Evolutionary conservation across 2,797 vertebrate genomes (phyloP).

Genomic region (Pseudochaenichthys georgianus): DNA sequence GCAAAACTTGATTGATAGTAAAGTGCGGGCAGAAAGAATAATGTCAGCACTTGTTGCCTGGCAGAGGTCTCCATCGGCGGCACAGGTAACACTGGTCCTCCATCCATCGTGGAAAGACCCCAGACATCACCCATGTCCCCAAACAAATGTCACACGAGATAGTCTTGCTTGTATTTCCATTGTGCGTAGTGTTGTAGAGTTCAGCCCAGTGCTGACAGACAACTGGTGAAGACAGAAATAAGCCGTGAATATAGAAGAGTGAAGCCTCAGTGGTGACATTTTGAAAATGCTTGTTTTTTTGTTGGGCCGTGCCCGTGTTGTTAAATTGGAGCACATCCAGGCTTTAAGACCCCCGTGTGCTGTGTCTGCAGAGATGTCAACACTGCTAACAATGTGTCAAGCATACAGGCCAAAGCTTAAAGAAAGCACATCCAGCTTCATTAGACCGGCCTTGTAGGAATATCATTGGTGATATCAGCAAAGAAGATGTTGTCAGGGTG

Average conservation of each 20-base stretch:
- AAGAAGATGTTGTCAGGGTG: constrained; percentile 37
- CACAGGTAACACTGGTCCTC: constrained; percentile 63
- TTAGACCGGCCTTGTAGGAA: constrained; percentile 38
- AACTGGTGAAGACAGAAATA: constrained; percentile 47
- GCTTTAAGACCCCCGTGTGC: constrained; percentile 43
- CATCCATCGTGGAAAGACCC: constrained; percentile 53
- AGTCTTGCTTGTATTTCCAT: constrained; percentile 56
- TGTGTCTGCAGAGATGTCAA: constrained; percentile 55
- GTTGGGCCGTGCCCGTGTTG: too few species aligned
- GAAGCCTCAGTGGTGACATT: constrained; percentile 76
- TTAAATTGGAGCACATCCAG: constrained; percentile 50
- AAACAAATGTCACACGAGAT: constrained; percentile 79
- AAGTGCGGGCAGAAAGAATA: constrained; percentile 61
- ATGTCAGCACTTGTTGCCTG: constrained; percentile 75
- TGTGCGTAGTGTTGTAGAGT: constrained; percentile 45
- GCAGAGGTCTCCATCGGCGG: constrained; percentile 66
- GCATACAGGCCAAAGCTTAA: constrained; percentile 17
- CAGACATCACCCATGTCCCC: constrained; percentile 67
- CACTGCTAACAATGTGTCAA: constrained; percentile 54
- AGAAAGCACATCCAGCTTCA: constrained; percentile 61
- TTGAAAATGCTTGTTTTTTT: constrained; percentile 65
- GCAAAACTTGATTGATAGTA: constrained; percentile 74
- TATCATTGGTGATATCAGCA: constrained; percentile 47
- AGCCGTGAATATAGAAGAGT: constrained; percentile 63
- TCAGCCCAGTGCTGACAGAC: constrained; percentile 62